Evolutionary conservation across 2,113 vertebrate genomes (phyloP), one percentile per base, ranked within the genome.

Genomic region (Alexandromys fortis): DNA sequence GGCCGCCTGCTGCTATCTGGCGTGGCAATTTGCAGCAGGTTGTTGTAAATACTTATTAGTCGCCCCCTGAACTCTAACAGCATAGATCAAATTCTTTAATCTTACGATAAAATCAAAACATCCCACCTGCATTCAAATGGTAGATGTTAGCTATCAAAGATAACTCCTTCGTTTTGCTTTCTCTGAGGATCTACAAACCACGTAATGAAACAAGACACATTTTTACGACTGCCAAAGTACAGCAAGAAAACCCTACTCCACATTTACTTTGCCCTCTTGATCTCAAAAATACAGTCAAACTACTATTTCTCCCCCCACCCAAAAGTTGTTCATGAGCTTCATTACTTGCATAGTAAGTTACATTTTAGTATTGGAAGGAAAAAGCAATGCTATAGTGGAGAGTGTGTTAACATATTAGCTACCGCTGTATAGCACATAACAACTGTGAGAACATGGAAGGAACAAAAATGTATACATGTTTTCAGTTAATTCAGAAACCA

Each of bases 251-350:
- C 75, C n/a, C 10, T 76, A 49, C 30, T 89, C 26, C n/a, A 21
- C 94, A 65, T 96, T 94, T 82, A 90, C 70, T 95, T 93, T 93
- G 58, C 90, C 68, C 33, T 47, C 11, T 79, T 85, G 19, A 55
- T 73, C 16, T 89, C 94, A 87, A 95, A 96, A 96, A 94, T 86
- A 90, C 22, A 42, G 30, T 78, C 92, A 96, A 94, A 68, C 28
- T 89, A 95, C 94, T 89, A 89, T 88, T 86, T 7, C 1, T 86
- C 65, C 49, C 42, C 26, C 94, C 28, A 75, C 26, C 94, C 30
- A 70, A 70, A 94, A 75, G 35, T 89, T 93, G 70, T 55, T 95
- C 26, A 22, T 92, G 35, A 61, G 63, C 22, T 91, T 91, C 92
- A 91, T 63, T 92, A n/a, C 49, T 94, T 94, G 13, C 81, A 81